Conservation (phyloP, 2,113 vertebrate species). For the Odocoileus hemionus region DNA sequence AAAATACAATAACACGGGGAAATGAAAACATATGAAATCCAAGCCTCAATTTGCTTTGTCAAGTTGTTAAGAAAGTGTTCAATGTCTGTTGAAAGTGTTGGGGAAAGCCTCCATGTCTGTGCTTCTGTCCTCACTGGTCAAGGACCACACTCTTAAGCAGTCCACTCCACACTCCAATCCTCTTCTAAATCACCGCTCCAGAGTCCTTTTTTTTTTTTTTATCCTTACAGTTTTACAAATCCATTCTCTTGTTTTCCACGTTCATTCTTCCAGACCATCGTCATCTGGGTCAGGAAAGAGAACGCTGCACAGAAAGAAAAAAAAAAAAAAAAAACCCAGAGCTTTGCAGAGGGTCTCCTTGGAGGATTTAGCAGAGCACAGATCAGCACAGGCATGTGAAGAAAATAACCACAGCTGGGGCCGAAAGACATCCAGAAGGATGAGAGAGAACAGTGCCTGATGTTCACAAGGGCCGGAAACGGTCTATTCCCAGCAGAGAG, state of each 20-base stretch:
- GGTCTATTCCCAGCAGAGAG: not conserved
- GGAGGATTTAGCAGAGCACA: not conserved
- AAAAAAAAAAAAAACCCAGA: not conserved
- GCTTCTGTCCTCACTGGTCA: not conserved
- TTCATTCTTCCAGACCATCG: not conserved
- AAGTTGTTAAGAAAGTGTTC: not conserved
- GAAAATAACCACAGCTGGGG: not conserved
- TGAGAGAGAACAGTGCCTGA: not conserved
- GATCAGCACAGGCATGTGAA: not conserved
- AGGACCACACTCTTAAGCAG: too few species aligned
- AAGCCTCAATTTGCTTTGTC: not conserved
- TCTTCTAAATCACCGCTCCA: not conserved
- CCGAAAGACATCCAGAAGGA: not conserved
- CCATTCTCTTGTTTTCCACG: not conserved
- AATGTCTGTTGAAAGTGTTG: not conserved
- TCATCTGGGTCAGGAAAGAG: not conserved
- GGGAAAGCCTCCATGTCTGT: accelerated
- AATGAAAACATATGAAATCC: not conserved
- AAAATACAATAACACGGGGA: not conserved
- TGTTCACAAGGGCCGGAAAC: not conserved
- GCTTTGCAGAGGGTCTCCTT: not conserved
- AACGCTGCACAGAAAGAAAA: not conserved
- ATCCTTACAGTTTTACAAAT: not conserved
- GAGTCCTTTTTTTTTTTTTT: not conserved
- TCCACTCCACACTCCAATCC: too few species aligned